These are phyloP conservation scores for Hipparchia semele DNA, from an alignment of 2,888 invertebrate genomes.

Conservation along the genomic window DNA sequence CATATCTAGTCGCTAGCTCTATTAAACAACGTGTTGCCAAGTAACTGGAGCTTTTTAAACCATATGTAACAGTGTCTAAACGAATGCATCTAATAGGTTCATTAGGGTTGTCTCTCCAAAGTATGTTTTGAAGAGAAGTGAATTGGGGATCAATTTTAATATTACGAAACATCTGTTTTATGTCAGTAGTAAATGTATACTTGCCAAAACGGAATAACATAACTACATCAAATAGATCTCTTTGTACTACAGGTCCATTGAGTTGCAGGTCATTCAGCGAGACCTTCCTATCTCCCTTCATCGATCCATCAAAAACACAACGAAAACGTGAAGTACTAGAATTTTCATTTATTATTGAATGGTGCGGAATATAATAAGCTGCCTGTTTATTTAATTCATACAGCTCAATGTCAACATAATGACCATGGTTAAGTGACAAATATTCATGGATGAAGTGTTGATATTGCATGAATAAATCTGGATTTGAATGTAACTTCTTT, in stretches of 20 bases:
- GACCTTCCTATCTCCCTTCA: not conserved
- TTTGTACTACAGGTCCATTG: slow-evolving; percentile 15
- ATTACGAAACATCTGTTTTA: slow-evolving; percentile 41
- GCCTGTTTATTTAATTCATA: not conserved
- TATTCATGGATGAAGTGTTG: slow-evolving; percentile 28
- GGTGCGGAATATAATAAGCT: not conserved
- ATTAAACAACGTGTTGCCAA: slow-evolving; percentile 37
- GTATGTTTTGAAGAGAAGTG: slow-evolving; percentile 41
- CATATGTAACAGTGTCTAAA: slow-evolving; percentile 41
- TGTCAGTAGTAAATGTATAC: slow-evolving; percentile 28
- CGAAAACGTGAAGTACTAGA: not conserved
- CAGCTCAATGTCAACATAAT: slow-evolving; percentile 7
- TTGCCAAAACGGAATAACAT: slow-evolving; percentile 26
- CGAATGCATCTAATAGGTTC: slow-evolving; percentile 34
- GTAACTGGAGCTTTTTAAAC: slow-evolving; percentile 38
- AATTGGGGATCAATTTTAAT: slow-evolving; percentile 17
- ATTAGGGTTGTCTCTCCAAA: slow-evolving; percentile 35
- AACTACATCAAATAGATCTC: slow-evolving; percentile 39
- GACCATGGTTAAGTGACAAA: slow-evolving; percentile 15
- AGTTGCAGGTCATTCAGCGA: not conserved
- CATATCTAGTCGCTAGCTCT: slow-evolving; percentile 26
- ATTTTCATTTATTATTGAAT: not conserved
- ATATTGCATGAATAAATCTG: slow-evolving; percentile 17
- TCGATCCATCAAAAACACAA: not conserved
- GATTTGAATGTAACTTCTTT: slow-evolving; percentile 17